Evolutionary conservation across 1,140 invertebrate species (phyloP).

Genomic region (Mercenaria mercenaria): DNA sequence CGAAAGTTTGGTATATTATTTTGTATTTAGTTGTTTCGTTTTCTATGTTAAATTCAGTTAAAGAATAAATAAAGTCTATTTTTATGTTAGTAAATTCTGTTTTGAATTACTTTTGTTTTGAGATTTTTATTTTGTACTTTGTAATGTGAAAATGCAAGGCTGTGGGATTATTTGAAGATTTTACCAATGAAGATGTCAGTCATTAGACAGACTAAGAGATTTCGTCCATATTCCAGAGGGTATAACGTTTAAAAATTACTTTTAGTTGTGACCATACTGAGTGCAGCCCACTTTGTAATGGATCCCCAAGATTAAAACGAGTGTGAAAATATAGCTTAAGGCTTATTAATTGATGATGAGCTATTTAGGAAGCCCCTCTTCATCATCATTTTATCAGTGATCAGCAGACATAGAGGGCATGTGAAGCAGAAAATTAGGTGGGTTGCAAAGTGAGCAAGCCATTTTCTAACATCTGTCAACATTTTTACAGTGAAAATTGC

Average conservation of each 20-base stretch:
- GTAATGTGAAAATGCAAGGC: no score
- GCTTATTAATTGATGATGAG: not conserved
- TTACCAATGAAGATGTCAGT: no score
- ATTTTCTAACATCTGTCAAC: conserved; percentile 16
- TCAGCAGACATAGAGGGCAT: not conserved
- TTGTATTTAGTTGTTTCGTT: no score
- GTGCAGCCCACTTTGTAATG: not conserved
- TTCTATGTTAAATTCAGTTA: no score
- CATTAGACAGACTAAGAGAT: no score
- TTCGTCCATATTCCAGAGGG: no score
- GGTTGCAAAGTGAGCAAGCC: not conserved
- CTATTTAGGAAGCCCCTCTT: not conserved
- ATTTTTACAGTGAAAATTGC: not conserved
- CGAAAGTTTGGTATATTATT: no score
- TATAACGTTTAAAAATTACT: not conserved
- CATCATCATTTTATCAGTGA: not conserved
- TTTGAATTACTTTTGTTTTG: no score
- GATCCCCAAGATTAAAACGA: not conserved
- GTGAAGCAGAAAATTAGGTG: not conserved
- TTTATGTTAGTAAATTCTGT: no score
- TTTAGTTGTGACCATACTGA: not conserved
- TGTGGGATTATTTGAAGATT: no score
- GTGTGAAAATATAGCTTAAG: conserved; percentile 9
- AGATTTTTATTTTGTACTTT: no score
- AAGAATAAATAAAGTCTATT: no score